Evolutionary conservation across 2,797 vertebrate genomes (phyloP), one percentile per base, ranked within the genome.

Genomic region (Myripristis jacobus): DNA sequence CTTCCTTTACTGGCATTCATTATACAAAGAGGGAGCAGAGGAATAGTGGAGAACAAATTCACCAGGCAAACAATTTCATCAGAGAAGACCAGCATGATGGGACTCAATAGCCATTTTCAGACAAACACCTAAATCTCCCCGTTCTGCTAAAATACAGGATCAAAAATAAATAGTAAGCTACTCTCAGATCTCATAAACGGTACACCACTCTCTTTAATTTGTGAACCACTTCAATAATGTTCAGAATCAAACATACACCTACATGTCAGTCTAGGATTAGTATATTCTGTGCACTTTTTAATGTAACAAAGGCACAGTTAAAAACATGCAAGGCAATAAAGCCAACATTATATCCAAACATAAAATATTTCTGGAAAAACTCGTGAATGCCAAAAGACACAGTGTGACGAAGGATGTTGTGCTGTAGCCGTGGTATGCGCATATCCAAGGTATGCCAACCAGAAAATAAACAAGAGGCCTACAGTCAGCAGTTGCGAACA

Each of bases 381-480:
- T 36, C 34, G 12, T 36, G 2, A 12, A 36, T 36, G 11, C 34
- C 34, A 10, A 8, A 2, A 36, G n/a, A n/a, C n/a, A n/a, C n/a
- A 36, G 1, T 43, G 41, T 43, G 5, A 31, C 4, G 15, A 15
- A 43, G 4, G 15, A 16, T 43, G 16, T 15, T 2, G 6, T 18
- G 25, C 15, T 18, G 9, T 18, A 31, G 44, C 21, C 22, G 25
- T 15, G 22, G 22, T 25, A 51, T 51, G 10, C 18, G n/a, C 19
- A 46, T 36, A 16, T 43, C 36, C 18, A 50, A 25, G 24, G 29
- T 18, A 19, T 12, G 36, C 2, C 1, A 31, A 61, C 38, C 50
- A 53, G 27, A 55, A 69, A 43, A 59, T 38, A 41, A 64, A 41
- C 19, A 38, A 19, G 61, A 61, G 61, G 61, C 18, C 38, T 44